Evolutionary conservation across 2,888 invertebrate genomes (phyloP).

Genomic region (Ophion obscuratus): DNA sequence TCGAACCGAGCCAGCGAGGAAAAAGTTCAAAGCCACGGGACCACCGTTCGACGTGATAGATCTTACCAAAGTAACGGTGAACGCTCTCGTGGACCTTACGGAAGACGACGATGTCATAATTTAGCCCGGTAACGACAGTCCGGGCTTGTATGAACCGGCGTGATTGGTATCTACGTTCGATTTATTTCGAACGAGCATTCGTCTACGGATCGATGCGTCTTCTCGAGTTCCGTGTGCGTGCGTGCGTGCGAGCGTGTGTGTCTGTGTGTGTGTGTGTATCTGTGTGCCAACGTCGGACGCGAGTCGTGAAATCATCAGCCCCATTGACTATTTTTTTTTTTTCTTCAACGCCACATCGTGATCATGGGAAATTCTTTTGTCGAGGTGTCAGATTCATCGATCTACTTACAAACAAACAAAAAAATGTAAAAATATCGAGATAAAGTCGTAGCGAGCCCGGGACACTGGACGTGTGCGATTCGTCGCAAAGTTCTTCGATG

Average conservation of each 20-base stretch:
- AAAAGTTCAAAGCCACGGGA: conserved; percentile 42
- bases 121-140: conserved; percentile 28
- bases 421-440: conserved; percentile 10
- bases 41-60: conserved; percentile 52
- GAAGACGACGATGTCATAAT: conserved; percentile 48
- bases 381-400: background rate
- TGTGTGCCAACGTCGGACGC: conserved; percentile 28
- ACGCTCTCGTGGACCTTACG: conserved; percentile 52
- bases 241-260: conserved; percentile 1
- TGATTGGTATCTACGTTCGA: background rate
- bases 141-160: background rate
- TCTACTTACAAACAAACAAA: background rate
- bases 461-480: background rate
- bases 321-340: background rate
- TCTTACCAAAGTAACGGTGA: conserved; percentile 49
- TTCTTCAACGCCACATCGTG: background rate
- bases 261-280: background rate
- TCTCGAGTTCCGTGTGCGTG: background rate
- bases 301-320: background rate
- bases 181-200: conserved; percentile 10
- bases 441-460: background rate
- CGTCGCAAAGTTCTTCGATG: conserved; percentile 8
- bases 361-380: background rate
- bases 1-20: conserved; percentile 24
- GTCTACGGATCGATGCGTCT: conserved; percentile 5